Conservation (phyloP, 2,113 vertebrate species). For the Trochalopteron elliotii region DNA sequence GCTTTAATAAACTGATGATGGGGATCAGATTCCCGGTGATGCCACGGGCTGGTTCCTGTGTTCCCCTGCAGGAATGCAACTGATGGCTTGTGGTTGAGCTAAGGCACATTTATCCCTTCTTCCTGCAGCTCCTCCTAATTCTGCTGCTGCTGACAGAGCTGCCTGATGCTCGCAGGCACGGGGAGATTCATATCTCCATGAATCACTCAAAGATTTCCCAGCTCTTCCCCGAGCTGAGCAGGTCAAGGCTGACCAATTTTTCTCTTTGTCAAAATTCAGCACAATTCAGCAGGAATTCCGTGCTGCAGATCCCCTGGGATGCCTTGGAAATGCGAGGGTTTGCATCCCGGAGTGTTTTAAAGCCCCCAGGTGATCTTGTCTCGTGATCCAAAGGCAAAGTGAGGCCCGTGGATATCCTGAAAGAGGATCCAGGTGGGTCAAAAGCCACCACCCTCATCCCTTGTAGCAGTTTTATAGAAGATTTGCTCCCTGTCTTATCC, state of each 20-base stretch:
- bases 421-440: background rate
- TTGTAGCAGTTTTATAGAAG: accelerated
- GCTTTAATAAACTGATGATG: conserved; percentile 67
- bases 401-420: background rate
- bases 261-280: background rate
- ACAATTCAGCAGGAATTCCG: background rate
- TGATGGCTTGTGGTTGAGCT: conserved; percentile 3
- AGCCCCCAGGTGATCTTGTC: background rate
- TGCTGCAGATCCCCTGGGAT: background rate
- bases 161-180: background rate
- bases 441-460: background rate
- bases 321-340: background rate
- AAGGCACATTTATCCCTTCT: conserved; percentile 26
- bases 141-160: conserved; percentile 52
- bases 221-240: background rate
- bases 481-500: background rate
- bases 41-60: conserved; percentile 27
- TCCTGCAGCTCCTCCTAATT: conserved; percentile 44
- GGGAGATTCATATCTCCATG: conserved; percentile 2
- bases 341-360: background rate
- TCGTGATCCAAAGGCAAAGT: background rate
- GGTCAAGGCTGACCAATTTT: background rate
- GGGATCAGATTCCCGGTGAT: conserved; percentile 44
- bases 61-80: conserved; percentile 24
- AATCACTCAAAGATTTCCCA: background rate